These are phyloP conservation scores for Opisthocomus hoazin DNA, from an alignment of 2,113 vertebrate species.

Conservation along the genomic window DNA sequence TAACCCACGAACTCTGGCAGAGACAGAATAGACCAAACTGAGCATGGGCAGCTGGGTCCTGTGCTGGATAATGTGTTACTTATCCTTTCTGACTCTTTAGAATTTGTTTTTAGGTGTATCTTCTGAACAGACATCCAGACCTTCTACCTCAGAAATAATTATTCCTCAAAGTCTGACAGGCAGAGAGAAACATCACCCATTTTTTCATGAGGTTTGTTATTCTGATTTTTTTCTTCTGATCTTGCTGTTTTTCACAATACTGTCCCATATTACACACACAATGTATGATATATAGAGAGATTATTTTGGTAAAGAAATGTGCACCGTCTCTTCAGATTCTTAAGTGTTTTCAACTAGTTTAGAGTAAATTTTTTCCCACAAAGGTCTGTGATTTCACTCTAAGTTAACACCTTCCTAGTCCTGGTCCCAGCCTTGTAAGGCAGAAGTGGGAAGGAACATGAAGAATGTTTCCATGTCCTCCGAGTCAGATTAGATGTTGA, in stretches of 20 bases:
- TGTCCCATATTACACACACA: not conserved
- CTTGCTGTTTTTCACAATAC: not conserved
- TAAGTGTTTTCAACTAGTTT: not conserved
- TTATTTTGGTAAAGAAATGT: not conserved
- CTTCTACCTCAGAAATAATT: slow-evolving; percentile 42
- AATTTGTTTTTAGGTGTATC: slow-evolving; percentile 19
- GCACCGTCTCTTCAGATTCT: not conserved
- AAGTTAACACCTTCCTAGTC: not conserved
- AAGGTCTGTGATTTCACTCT: not conserved
- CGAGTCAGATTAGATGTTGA: not conserved
- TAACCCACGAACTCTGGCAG: not conserved
- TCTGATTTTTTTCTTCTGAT: not conserved
- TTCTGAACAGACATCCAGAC: not conserved
- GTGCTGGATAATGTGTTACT: not conserved
- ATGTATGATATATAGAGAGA: not conserved
- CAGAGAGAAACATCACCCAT: not conserved
- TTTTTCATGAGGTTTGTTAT: slow-evolving; percentile 45
- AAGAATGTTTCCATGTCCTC: not conserved
- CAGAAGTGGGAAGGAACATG: not conserved
- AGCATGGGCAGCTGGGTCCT: not conserved
- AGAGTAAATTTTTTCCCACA: not conserved
- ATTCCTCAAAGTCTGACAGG: slow-evolving; percentile 7
- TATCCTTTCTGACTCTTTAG: not conserved
- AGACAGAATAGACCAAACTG: not conserved
- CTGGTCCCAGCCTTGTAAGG: not conserved